Base-by-base conservation (phyloP, 2,888 invertebrate species). In the Corythucha ciliata region DNA sequence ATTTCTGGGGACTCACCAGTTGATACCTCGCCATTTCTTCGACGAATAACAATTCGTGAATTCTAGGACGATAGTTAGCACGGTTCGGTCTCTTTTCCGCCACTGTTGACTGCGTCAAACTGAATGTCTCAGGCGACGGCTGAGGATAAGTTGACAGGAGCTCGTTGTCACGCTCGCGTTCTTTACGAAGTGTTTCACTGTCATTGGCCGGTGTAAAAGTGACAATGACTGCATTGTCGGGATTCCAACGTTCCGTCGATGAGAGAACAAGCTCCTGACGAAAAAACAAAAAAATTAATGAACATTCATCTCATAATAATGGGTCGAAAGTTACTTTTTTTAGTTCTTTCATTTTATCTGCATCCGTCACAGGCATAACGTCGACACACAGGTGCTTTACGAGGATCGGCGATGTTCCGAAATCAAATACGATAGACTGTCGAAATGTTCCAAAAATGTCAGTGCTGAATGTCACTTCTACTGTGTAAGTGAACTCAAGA, bases 11-110 rank as follows among this genome's bases (percentile, higher is more conserved):
- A 51, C 51, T 63, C 41, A 73, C 68, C 65, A 80, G 78, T 62
- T 81, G 79, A 59, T 75, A 74, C 58, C 84, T 75, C 3, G 84
- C 83, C 67, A 85, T 77, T 68, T 87, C 86, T 67, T 87, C 87
- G 22, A 85, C 77, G 58, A 76, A 78, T 2, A 87, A 70, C 61
- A 87, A 67, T 61, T 83, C 82, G 63, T 86, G 85, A 72, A 84
- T 80, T 58, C 83, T 74, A 6, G 74, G 76, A 32, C 78, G 72
- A 64, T 87, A 87, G 65, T 83, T 85, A 56, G 77, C 77, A 57
- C 75, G 74, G 1, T 79, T 80, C 41, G 79, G 68, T 36, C 72
- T 70, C 58, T 74, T 74, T 51, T 80, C 80, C 16, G 72, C 70
- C 52, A 83, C 74, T 0, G 82, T 79, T 1, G 79, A 75, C 58